Evolutionary conservation across 2,113 vertebrate species (phyloP), one percentile per base, ranked within the genome.

Genomic region (Oncorhynchus mykiss): DNA sequence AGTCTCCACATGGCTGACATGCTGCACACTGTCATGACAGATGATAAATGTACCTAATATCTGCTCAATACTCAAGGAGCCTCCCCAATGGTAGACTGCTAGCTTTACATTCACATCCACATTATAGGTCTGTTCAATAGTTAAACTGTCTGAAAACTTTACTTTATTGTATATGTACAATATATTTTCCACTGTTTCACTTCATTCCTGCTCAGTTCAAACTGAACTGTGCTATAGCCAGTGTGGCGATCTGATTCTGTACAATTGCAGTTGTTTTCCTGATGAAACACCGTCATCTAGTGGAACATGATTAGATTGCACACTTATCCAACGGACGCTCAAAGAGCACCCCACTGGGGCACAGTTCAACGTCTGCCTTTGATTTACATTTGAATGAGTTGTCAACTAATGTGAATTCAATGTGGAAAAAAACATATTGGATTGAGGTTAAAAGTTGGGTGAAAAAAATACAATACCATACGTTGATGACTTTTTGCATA

Each of bases 211-310:
- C 54, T 57, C 54, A 57, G 4, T 57, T 22, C 59, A 62, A 22
- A 62, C 59, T 16, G n/a, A 62, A 24, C 59, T 16, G 59, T 62
- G 18, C 2, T 62, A 62, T 18, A 57, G 54, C 14, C n/a, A 24
- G 59, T 22, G 2, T 22, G 3, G 18, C 8, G 13, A 22, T 62
- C n/a, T 62, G 5, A 8, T 22, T 22, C 59, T n/a, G 59, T 16
- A n/a, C 11, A 22, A 62, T 9, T 22, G n/a, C 59, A 22, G 20
- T 24, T 54, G 12, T 18, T 54, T 59, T 31, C 4, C 16, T 71
- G 12, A 66, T 67, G 31, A 67, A 71, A 20, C 57, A 13, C 2
- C 34, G 73, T 77, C 88, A 84, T 77, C 89, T 85, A 80, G 85
- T 85, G 89, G 82, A 68, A 67, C 5, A 62, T 62, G 7, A 8